phyloP scores from a whole-genome alignment of 2,113 vertebrate genomes.

The Macquaria australasica region DNA sequence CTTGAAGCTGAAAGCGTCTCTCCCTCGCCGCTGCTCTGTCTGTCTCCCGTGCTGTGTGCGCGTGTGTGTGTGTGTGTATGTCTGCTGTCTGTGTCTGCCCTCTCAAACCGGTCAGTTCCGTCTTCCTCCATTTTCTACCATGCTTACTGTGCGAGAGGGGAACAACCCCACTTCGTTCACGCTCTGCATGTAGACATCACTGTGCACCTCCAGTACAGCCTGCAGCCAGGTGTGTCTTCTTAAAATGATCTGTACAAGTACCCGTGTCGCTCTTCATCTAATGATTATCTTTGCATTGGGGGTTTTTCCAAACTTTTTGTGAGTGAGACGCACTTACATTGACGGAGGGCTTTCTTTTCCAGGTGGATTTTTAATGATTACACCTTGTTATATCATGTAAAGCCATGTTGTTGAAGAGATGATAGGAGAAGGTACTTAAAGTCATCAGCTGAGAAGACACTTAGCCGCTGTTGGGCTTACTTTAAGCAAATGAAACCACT shows the following conservation, averaged over 20 bases:
- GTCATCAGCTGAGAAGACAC: neutral
- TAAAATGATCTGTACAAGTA: neutral
- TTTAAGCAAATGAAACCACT: neutral
- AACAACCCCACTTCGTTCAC: conserved; percentile 63
- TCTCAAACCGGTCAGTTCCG: conserved; percentile 87
- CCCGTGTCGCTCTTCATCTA: neutral
- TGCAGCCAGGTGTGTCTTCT: conserved; percentile 52
- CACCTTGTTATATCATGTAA: neutral
- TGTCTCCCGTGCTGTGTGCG: conserved; percentile 67
- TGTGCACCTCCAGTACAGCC: conserved; percentile 22
- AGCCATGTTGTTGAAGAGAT: neutral
- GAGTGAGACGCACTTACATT: neutral
- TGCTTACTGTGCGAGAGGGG: conserved; percentile 69
- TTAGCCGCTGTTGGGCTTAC: neutral
- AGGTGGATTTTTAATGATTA: neutral
- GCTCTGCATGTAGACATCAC: conserved; percentile 18
- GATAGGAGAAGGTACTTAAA: neutral
- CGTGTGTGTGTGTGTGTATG: conserved; percentile 78
- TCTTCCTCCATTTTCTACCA: conserved; percentile 91
- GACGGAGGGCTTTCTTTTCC: neutral
- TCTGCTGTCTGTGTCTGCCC: conserved; percentile 86
- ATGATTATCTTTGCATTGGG: neutral
- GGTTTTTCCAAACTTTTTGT: conserved; percentile 29
- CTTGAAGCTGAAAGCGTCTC: conserved; percentile 55
- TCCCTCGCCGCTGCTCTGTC: conserved; percentile 15